These are phyloP conservation scores for Catharus minimus DNA, from an alignment of 2,113 vertebrate species.

Conservation along the genomic window DNA sequence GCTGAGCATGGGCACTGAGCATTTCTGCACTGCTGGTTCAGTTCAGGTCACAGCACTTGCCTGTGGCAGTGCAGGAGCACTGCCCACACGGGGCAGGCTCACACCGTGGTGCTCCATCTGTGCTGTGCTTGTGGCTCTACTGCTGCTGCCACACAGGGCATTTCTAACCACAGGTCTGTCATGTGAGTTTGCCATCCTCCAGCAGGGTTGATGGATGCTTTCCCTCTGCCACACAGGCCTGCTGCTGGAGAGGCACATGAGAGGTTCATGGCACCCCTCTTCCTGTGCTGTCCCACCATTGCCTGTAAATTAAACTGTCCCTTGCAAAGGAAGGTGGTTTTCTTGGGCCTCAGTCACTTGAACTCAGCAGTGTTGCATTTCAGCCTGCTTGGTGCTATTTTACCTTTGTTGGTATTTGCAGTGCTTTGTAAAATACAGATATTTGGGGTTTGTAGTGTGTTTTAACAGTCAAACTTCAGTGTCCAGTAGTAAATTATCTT, in stretches of 20 bases:
- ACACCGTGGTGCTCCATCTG: rapidly evolving
- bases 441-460: background rate
- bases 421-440: background rate
- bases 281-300: background rate
- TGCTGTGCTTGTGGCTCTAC: background rate
- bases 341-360: background rate
- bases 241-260: background rate
- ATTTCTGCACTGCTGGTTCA: background rate
- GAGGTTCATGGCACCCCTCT: background rate
- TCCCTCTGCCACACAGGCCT: background rate
- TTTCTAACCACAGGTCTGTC: background rate
- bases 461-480: background rate
- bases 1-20: background rate
- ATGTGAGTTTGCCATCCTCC: background rate
- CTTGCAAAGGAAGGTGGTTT: background rate
- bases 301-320: background rate
- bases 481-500: background rate
- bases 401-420: background rate
- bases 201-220: background rate
- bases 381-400: constrained; percentile 33
- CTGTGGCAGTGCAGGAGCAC: background rate
- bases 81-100: background rate
- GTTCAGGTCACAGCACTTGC: background rate
- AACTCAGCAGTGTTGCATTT: background rate
- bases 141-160: background rate